phyloP scores from a whole-genome alignment of 2,113 vertebrate species.

The Sialia sialis region DNA sequence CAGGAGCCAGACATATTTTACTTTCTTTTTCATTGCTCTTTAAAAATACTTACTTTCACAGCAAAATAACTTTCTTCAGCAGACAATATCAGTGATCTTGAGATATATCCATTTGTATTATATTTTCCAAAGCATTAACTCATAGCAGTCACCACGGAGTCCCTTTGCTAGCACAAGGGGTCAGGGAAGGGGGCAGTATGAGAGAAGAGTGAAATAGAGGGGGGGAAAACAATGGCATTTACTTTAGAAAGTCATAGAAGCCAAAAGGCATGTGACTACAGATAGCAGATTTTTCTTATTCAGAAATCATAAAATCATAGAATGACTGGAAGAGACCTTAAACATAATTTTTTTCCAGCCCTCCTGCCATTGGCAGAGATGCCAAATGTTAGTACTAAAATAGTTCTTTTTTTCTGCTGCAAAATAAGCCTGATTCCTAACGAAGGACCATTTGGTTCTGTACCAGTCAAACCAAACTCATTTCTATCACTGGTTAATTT shows the following conservation, averaged over 20 bases:
- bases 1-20: background rate
- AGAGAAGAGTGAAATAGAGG: background rate
- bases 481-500: background rate
- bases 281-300: background rate
- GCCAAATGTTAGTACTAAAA: background rate
- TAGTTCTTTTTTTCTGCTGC: background rate
- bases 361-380: background rate
- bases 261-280: background rate
- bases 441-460: background rate
- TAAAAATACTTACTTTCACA: background rate
- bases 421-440: background rate
- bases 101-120: background rate
- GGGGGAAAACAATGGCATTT: background rate
- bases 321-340: background rate
- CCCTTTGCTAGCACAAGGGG: background rate
- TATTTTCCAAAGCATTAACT: background rate
- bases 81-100: background rate
- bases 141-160: background rate
- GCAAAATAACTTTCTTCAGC: background rate
- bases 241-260: background rate
- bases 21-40: background rate
- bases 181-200: background rate
- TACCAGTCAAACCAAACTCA: background rate
- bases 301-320: background rate
- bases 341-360: background rate